A percentile compares a stretch with the other conserved stretches of the same genome.
Conservation (phyloP, 2,888 invertebrate genomes). For the Ophion slaviceki region DNA sequence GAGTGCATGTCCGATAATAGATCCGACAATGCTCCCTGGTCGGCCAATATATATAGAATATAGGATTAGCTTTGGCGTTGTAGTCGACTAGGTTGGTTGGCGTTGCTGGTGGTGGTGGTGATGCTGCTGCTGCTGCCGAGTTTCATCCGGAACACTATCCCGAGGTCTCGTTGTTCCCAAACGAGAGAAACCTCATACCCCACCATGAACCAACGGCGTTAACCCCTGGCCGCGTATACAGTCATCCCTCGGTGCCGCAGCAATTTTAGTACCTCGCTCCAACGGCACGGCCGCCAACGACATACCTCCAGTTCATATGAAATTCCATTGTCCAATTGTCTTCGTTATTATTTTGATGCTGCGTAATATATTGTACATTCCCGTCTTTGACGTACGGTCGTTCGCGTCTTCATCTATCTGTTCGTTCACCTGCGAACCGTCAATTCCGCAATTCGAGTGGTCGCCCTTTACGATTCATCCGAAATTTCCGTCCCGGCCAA, state of each 20-base stretch:
- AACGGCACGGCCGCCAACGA: slow-evolving; percentile 65
- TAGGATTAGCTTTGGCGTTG: slow-evolving; percentile 65
- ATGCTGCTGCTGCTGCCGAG: slow-evolving; percentile 44
- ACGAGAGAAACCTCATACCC: slow-evolving; percentile 53
- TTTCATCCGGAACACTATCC: slow-evolving; percentile 62
- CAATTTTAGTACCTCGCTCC: slow-evolving; percentile 68
- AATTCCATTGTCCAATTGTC: slow-evolving; percentile 68
- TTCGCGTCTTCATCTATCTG: not conserved
- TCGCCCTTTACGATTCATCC: not conserved
- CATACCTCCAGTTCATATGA: slow-evolving; percentile 67
- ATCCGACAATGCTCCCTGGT: slow-evolving; percentile 66
- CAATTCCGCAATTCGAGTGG: not conserved
- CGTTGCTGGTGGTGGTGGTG: slow-evolving; percentile 39
- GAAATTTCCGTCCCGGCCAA: not conserved
- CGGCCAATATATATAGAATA: slow-evolving; percentile 64
- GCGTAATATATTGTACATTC: slow-evolving; percentile 12
- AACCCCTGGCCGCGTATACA: slow-evolving; percentile 28
- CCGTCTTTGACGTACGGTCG: slow-evolving; percentile 10
- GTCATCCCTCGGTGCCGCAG: slow-evolving; percentile 56
- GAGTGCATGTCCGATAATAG: slow-evolving; percentile 67
- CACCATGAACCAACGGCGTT: slow-evolving; percentile 28
- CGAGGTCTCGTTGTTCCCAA: slow-evolving; percentile 60
- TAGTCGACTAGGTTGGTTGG: slow-evolving; percentile 54
- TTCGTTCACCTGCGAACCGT: not conserved
- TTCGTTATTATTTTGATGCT: slow-evolving; percentile 65